Conservation (phyloP, 2,888 invertebrate genomes). For the Branchipolynoe longqiensis region DNA sequence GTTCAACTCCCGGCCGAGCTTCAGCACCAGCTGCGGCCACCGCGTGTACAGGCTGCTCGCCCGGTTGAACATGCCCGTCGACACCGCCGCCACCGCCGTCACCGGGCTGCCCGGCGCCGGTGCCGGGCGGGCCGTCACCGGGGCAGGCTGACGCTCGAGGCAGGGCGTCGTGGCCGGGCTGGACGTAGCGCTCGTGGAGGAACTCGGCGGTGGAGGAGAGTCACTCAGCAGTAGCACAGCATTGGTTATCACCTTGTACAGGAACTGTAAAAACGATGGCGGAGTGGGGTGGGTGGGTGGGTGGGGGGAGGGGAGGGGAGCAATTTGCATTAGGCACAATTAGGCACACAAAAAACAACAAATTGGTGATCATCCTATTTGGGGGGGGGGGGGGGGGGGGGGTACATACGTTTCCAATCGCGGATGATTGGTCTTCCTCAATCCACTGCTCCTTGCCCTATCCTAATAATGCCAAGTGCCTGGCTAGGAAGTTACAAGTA, state of each 20-base stretch:
- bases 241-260: slow-evolving; percentile 88
- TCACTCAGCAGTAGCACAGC: slow-evolving; percentile 87
- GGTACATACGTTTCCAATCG: no score
- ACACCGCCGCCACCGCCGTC: background rate
- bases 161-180: slow-evolving; percentile 37
- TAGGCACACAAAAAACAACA: no score
- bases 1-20: slow-evolving; percentile 89
- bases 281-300: no score
- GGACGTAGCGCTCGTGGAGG: slow-evolving; percentile 20
- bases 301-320: slow-evolving; percentile 1
- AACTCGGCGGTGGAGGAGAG: slow-evolving; percentile 26
- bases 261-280: slow-evolving; percentile 84
- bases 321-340: no score
- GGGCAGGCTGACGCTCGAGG: slow-evolving; percentile 6
- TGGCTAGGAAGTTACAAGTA: no score
- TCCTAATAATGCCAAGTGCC: no score
- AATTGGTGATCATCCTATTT: no score
- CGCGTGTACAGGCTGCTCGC: slow-evolving; percentile 54
- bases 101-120: background rate
- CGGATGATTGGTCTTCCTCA: no score
- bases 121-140: background rate
- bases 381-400: no score
- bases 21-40: slow-evolving; percentile 89
- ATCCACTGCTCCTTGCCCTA: no score
- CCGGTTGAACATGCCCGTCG: background rate